Conservation (phyloP, 2,113 vertebrate genomes). For the Rhinogobius similis region DNA sequence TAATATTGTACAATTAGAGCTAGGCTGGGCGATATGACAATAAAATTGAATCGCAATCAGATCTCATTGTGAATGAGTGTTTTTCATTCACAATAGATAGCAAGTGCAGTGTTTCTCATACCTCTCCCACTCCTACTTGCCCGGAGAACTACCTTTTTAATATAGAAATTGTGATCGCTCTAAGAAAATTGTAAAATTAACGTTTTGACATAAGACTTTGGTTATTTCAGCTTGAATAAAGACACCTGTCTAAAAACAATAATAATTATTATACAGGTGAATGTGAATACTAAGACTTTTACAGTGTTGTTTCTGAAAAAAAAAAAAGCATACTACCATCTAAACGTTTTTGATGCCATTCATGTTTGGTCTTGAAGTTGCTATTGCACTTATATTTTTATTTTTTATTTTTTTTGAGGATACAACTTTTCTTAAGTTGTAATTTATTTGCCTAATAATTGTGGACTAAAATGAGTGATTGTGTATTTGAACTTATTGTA, state of each 20-base stretch:
- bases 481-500: conserved; percentile 23
- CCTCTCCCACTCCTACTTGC: too few species aligned
- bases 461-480: conserved; percentile 13
- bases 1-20: conserved; percentile 13
- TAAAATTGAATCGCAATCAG: background rate
- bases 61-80: background rate
- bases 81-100: too few species aligned
- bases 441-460: conserved; percentile 65
- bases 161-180: background rate
- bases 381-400: conserved; percentile 27
- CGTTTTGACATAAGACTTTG: conserved; percentile 14
- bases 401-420: conserved; percentile 14
- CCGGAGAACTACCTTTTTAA: too few species aligned
- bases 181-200: too few species aligned
- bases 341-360: conserved; percentile 8
- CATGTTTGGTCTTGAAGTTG: conserved; percentile 16
- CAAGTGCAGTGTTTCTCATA: too few species aligned
- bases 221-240: conserved; percentile 13
- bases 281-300: conserved; percentile 33
- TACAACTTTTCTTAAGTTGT: conserved; percentile 51
- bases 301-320: background rate
- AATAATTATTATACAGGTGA: background rate
- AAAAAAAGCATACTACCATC: background rate
- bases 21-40: background rate
- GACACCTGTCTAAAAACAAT: background rate